These are phyloP conservation scores for Tyrophagus putrescentiae DNA, from an alignment of 1,140 invertebrate genomes.

Conservation along the genomic window DNA sequence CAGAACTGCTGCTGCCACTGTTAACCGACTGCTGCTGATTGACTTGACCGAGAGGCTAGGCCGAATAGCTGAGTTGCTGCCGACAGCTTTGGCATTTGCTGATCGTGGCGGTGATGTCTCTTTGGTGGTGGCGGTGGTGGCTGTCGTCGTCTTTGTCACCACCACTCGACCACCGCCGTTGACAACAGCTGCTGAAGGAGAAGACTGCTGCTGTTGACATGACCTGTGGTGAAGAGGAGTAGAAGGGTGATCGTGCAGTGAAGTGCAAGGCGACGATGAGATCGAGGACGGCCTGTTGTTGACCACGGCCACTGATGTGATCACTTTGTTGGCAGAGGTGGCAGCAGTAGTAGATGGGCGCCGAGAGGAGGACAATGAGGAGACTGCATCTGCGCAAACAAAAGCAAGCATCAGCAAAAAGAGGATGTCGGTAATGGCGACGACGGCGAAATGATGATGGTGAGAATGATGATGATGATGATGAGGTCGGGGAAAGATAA, in stretches of 20 bases:
- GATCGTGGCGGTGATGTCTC: not conserved
- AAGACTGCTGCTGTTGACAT: too few relatives aligned
- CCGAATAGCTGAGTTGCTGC: not conserved
- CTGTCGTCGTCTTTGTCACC: not conserved
- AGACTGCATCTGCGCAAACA: too few relatives aligned
- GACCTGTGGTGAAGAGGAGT: too few relatives aligned
- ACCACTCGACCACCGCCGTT: not conserved
- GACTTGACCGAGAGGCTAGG: not conserved
- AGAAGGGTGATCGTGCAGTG: not conserved
- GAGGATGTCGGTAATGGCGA: too few relatives aligned
- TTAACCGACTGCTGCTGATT: not conserved
- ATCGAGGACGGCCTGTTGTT: not conserved
- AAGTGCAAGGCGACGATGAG: constrained; percentile 1
- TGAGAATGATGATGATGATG: too few relatives aligned
- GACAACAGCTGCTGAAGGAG: not conserved
- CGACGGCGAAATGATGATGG: too few relatives aligned
- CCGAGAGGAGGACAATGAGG: not conserved
- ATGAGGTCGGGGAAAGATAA: too few relatives aligned
- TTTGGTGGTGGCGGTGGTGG: constrained; percentile 1
- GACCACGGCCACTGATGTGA: too few relatives aligned
- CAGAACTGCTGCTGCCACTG: not conserved
- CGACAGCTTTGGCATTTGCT: not conserved
- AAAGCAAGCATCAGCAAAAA: too few relatives aligned
- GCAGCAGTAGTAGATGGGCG: not conserved
- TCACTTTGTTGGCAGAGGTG: not conserved